Percentiles rank a stretch among this genome's conserved stretches.
Conservation (phyloP, 1,140 invertebrate genomes). For the Hylaeus anthracinus region DNA sequence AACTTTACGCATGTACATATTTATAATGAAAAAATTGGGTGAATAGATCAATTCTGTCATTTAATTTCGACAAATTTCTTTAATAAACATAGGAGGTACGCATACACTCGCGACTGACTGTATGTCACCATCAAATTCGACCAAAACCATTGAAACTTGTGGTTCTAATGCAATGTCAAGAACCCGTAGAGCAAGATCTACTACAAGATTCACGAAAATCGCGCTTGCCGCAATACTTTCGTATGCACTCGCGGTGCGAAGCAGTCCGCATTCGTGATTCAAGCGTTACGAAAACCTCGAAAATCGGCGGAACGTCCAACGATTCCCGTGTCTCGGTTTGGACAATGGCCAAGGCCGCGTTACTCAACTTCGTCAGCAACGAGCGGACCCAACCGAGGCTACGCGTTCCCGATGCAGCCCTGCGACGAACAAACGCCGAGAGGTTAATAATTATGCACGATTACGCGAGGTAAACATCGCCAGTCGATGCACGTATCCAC, state of each 20-base stretch:
- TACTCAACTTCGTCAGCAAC: conserved; percentile 55
- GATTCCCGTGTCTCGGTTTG: conserved; percentile 57
- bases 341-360: conserved; percentile 71
- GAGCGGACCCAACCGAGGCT: neutral
- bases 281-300: neutral
- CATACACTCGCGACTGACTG: too few relatives aligned
- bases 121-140: too few relatives aligned
- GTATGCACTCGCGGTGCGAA: neutral
- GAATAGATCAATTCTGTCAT: too few relatives aligned
- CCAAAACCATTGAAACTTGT: too few relatives aligned
- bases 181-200: too few relatives aligned
- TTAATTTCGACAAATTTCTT: too few relatives aligned
- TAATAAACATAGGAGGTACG: too few relatives aligned
- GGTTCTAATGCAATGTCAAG: too few relatives aligned
- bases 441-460: conserved; percentile 63
- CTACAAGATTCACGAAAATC: too few relatives aligned
- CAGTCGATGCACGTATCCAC: conserved; percentile 53
- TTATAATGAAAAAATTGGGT: too few relatives aligned
- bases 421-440: conserved; percentile 39
- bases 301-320: conserved; percentile 16
- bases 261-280: neutral
- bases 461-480: conserved; percentile 53
- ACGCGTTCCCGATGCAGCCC: conserved; percentile 23
- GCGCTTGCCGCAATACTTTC: neutral
- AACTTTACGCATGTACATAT: too few relatives aligned